Evolutionary conservation across 1,140 invertebrate genomes (phyloP).

Genomic region (Mya arenaria): DNA sequence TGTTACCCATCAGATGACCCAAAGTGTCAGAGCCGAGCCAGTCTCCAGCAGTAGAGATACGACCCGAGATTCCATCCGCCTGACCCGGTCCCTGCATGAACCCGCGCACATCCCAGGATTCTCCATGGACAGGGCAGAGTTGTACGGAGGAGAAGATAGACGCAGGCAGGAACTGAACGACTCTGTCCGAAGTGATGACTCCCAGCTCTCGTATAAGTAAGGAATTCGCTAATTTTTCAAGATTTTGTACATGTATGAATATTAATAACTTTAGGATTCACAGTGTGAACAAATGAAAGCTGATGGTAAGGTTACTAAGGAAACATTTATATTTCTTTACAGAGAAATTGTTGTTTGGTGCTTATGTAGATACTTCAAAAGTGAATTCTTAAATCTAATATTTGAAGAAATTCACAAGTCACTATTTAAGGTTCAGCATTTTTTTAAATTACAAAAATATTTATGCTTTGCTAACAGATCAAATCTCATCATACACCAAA

Average conservation of each 20-base stretch:
- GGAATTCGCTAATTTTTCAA: too few relatives aligned
- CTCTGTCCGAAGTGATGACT: slow-evolving; percentile 25
- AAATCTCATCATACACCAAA: not conserved
- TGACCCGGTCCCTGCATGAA: not conserved
- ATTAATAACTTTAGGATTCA: too few relatives aligned
- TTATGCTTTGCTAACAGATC: not conserved
- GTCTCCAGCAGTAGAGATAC: not conserved
- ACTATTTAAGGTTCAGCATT: not conserved
- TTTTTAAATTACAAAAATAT: not conserved
- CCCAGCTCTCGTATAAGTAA: slow-evolving; percentile 36
- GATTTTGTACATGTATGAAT: too few relatives aligned
- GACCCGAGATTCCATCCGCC: not conserved
- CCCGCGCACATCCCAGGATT: not conserved
- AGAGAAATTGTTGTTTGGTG: too few relatives aligned
- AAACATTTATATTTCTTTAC: too few relatives aligned
- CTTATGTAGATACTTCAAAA: too few relatives aligned
- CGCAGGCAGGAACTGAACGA: not conserved
- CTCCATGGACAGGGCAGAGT: slow-evolving; percentile 33
- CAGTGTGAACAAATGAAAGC: too few relatives aligned
- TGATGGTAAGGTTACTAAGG: too few relatives aligned
- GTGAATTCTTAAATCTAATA: too few relatives aligned
- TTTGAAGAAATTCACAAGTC: too few relatives aligned
- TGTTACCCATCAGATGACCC: too few relatives aligned
- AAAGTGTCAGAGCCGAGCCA: too few relatives aligned
- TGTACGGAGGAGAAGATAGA: slow-evolving; percentile 13